These are phyloP conservation scores for Oxyura jamaicensis DNA, from an alignment of 2,113 vertebrate species.

Conservation along the genomic window DNA sequence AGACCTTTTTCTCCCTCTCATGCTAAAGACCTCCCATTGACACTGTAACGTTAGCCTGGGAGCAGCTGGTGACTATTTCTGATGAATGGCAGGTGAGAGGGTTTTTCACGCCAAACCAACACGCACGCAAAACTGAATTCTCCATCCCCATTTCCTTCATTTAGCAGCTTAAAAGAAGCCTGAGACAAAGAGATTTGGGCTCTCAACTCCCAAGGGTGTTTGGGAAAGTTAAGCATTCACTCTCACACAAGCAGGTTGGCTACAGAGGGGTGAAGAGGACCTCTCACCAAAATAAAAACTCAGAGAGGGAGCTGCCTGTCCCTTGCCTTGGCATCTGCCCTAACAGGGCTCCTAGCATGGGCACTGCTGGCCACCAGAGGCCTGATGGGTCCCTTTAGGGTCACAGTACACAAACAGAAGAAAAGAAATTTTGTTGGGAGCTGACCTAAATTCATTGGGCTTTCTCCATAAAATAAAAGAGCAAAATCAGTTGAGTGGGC, in stretches of 20 bases:
- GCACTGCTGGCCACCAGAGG: neutral
- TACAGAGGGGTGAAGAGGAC: neutral
- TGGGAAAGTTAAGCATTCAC: neutral
- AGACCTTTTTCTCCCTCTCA: neutral
- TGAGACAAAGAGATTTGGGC: neutral
- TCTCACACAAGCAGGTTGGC: neutral
- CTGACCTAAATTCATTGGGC: neutral
- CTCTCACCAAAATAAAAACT: neutral
- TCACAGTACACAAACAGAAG: neutral
- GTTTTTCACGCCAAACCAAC: neutral
- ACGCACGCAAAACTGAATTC: neutral
- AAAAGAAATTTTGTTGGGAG: neutral
- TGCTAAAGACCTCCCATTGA: slow-evolving; percentile 61
- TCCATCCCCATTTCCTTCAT: neutral
- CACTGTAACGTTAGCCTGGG: slow-evolving; percentile 43
- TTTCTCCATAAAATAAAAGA: neutral
- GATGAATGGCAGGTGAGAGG: slow-evolving; percentile 62
- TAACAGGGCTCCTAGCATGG: neutral
- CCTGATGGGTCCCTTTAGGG: neutral
- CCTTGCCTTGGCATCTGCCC: neutral
- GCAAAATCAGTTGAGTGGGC: neutral
- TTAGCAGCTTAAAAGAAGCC: neutral
- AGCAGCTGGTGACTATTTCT: slow-evolving; percentile 65
- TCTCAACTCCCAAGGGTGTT: neutral
- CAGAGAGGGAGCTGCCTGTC: neutral